phyloP scores from a whole-genome alignment of 2,797 vertebrate species.

The Apogon hyalosoma region DNA sequence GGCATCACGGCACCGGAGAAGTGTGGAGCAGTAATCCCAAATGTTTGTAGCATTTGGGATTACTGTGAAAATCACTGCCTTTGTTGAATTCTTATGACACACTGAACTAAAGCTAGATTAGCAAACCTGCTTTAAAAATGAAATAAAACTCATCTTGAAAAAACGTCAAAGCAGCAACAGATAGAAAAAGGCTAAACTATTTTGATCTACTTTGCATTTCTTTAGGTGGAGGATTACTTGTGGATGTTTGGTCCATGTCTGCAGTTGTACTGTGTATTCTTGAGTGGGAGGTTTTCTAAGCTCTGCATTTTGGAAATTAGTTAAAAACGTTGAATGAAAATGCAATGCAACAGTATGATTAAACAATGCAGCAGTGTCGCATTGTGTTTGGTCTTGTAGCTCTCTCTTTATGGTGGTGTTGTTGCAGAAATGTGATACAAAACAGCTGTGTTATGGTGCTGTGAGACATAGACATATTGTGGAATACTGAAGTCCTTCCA shows the following conservation, averaged over 20 bases:
- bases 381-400: neutral
- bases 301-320: neutral
- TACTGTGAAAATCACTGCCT: no score
- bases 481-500: no score
- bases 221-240: neutral
- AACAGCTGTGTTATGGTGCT: neutral
- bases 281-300: slow-evolving; percentile 4
- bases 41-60: no score
- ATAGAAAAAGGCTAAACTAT: no score
- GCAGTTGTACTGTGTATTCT: neutral
- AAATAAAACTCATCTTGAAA: no score
- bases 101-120: no score
- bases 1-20: no score
- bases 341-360: neutral
- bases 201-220: no score
- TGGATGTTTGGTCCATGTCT: neutral
- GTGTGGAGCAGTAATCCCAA: no score
- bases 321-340: neutral
- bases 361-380: neutral
- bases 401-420: slow-evolving; percentile 5
- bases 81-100: no score
- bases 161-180: no score
- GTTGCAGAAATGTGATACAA: neutral
- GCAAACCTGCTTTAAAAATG: no score
- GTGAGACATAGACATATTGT: neutral